A percentile compares a stretch with the other conserved stretches of the same genome.
phyloP scores from a whole-genome alignment of 2,113 vertebrate genomes.

The Desmodus rotundus region DNA sequence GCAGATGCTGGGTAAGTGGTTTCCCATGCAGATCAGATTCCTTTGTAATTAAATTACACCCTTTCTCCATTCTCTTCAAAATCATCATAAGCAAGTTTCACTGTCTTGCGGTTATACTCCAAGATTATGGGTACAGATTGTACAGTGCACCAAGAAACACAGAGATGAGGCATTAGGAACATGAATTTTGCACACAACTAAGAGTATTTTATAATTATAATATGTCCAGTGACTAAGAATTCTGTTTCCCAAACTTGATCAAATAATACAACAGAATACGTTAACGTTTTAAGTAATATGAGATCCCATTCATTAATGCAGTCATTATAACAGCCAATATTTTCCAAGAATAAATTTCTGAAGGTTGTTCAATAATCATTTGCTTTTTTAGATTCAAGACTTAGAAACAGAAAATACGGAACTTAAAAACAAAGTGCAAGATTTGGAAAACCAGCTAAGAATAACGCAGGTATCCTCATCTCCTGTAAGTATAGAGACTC shows the following conservation, averaged over 20 bases:
- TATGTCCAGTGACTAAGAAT: not conserved
- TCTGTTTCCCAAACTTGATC: not conserved
- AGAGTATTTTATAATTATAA: not conserved
- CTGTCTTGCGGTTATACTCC: conserved; percentile 56
- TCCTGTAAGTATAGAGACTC: conserved; percentile 85
- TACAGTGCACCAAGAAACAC: not conserved
- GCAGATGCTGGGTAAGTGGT: conserved; percentile 77
- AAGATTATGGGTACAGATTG: conserved; percentile 48
- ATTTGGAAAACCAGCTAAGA: conserved; percentile 93
- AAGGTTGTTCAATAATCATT: conserved; percentile 54
- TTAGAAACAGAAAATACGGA: conserved; percentile 96
- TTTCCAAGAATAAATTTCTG: not conserved
- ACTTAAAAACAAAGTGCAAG: conserved; percentile 94
- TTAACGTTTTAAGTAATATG: not conserved
- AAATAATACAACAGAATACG: not conserved
- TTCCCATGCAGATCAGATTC: conserved; percentile 74
- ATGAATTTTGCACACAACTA: not conserved
- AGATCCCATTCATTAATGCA: not conserved
- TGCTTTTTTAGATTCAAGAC: conserved; percentile 94
- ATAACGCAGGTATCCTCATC: conserved; percentile 84
- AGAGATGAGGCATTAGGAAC: conserved; percentile 25
- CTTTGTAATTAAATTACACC: conserved; percentile 57
- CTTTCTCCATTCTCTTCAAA: conserved; percentile 48
- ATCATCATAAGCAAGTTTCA: conserved; percentile 50
- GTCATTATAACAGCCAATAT: not conserved